Evolutionary conservation across 2,888 invertebrate genomes (phyloP), one percentile per base, ranked within the genome.

Genomic region (Acronicta aceris): DNA sequence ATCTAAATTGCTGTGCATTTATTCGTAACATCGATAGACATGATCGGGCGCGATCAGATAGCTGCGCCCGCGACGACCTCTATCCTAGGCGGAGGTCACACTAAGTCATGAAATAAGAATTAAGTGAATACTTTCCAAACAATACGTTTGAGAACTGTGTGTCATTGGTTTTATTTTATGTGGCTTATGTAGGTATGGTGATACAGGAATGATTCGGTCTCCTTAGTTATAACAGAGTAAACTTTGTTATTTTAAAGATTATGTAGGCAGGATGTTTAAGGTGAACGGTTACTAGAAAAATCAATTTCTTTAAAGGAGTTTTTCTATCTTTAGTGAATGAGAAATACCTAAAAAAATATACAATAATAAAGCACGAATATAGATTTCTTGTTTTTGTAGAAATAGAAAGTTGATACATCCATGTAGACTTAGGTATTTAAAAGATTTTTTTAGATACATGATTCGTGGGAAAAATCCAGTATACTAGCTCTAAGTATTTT

Each of bases 71-170:
- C 74, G 72, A 45, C 74, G 89, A 90, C 91, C 91, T 88, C 84
- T 68, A 65, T 65, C 62, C 76, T 82, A 83, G 83, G 79, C 77
- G 71, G 79, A 83, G 92, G 91, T 91, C 90, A 90, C 71, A 73
- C 70, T 73, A 71, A 87, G 86, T 89, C 89, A 89, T 89, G 89
- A 88, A 90, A 89, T 86, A 84, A 86, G 87, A 87, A 86, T 87
- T 83, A 85, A 85, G 82, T 85, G 84, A 85, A 87, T 84, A 81
- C 80, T 84, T 83, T 83, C 81, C 79, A 83, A 85, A 88, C 86
- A 84, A 85, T 84, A 81, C 78, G 55, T 75, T 61, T 78, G 74
- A 71, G 77, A 59, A 59, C 57, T 73, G 66, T 68, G 60, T 64
- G 59, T 67, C 58, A 45, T 69, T 60, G 46, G 59, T 49, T 62